Evolutionary conservation across 2,797 vertebrate species (phyloP).

Genomic region (Poecilia picta): DNA sequence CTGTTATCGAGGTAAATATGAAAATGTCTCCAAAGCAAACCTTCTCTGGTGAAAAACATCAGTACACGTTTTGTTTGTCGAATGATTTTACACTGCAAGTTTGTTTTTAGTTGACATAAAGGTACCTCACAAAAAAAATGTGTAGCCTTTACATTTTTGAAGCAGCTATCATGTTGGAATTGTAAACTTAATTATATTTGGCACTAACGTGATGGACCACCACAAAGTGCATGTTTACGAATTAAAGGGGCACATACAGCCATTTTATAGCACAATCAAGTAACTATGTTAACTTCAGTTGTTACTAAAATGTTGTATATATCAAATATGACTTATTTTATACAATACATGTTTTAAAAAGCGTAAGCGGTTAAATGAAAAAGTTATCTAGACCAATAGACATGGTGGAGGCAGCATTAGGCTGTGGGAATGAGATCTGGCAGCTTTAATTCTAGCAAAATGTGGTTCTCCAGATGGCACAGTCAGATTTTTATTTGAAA

Average conservation of each 20-base stretch:
- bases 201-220: too few relatives aligned
- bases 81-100: neutral
- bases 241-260: too few relatives aligned
- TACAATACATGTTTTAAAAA: too few relatives aligned
- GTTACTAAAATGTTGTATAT: too few relatives aligned
- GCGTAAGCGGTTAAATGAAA: too few relatives aligned
- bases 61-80: neutral
- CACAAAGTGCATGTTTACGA: too few relatives aligned
- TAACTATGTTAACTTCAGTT: too few relatives aligned
- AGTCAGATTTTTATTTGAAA: neutral
- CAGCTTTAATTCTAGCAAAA: neutral
- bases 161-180: neutral
- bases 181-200: neutral
- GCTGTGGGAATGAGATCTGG: neutral
- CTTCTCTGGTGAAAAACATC: neutral
- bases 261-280: too few relatives aligned
- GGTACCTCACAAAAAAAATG: neutral
- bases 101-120: neutral
- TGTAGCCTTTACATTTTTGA: neutral
- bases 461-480: neutral
- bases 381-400: neutral
- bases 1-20: neutral
- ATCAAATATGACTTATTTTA: too few relatives aligned
- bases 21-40: neutral
- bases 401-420: neutral